Evolutionary conservation across 2,888 invertebrate species (phyloP), one percentile per base, ranked within the genome.

Genomic region (Tachina grossa): DNA sequence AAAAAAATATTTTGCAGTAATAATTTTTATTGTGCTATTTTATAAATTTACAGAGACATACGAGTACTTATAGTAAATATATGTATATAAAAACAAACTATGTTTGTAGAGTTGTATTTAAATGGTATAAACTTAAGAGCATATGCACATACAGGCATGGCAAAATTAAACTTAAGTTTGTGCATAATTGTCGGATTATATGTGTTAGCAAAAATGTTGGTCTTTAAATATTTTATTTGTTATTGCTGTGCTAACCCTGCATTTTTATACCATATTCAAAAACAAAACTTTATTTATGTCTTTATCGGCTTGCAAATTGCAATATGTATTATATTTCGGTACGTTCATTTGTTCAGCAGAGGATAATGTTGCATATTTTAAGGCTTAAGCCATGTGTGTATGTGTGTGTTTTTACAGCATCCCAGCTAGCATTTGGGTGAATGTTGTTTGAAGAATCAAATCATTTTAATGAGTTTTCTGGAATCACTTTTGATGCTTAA

Each of bases 1-100:
- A 16, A 59, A 69, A 61, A 68, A 61, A 31, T 69, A 22, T 59
- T 61, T 59, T 78, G n/a, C 69, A 78, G 78, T 61, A 61, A 61
- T 69, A 69, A 43, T 49, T 77, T 59, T 63, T 41, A 41, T 39
- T 59, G n/a, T 9, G 16, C 65, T 14, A 9, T 14, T 9, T 22
- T 65, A n/a, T n/a, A n/a, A n/a, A 41, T 55, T 55, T 55, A 22
- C 22, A 39, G 39, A 59, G 9, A 49, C 16, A 11, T 22, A 47
- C n/a, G 11, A n/a, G 19, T 22, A 22, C 22, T 39, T 10, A 19
- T 31, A 0, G 31, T 31, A 31, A 2, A 31, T 31, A 22, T 2
- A 22, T 22, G n/a, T n/a, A 22, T 9, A 49, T 22, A 47, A 22
- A 11, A 3, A 63, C 5, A 22, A 5, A 22, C 10, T 41, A n/a